Evolutionary conservation across 2,113 vertebrate genomes (phyloP).

Genomic region (Lycaon pictus): DNA sequence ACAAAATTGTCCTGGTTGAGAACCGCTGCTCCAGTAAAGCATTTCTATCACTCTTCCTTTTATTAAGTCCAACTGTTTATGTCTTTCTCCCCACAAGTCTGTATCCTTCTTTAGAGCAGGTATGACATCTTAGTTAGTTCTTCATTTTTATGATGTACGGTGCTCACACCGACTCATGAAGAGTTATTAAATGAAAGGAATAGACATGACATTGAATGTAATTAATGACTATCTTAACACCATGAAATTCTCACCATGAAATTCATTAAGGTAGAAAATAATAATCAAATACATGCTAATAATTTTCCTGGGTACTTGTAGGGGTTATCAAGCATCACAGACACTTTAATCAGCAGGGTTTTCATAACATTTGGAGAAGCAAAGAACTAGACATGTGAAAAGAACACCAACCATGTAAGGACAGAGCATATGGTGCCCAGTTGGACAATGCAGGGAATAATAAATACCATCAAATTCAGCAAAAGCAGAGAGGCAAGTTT

Average conservation of each 20-base stretch:
- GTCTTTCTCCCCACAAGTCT: neutral
- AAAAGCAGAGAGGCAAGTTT: neutral
- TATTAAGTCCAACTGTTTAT: neutral
- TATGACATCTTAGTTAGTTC: neutral
- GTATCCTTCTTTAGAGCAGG: neutral
- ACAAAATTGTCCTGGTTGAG: neutral
- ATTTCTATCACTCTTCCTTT: neutral
- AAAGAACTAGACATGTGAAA: neutral
- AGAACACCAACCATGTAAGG: neutral
- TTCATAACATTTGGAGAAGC: neutral
- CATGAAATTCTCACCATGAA: neutral
- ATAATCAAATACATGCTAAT: neutral
- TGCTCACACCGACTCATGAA: neutral
- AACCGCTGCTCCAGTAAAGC: neutral
- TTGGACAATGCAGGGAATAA: neutral
- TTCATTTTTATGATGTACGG: conserved; percentile 4
- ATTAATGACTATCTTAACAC: neutral
- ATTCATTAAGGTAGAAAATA: conserved; percentile 1
- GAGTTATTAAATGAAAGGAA: neutral
- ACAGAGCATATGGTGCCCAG: neutral
- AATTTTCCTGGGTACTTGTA: neutral
- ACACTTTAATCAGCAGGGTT: neutral
- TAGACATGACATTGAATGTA: neutral
- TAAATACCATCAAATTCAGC: neutral
- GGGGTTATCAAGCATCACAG: neutral